These are phyloP conservation scores for Cistogaster globosa DNA, from an alignment of 2,888 invertebrate genomes.

Conservation along the genomic window DNA sequence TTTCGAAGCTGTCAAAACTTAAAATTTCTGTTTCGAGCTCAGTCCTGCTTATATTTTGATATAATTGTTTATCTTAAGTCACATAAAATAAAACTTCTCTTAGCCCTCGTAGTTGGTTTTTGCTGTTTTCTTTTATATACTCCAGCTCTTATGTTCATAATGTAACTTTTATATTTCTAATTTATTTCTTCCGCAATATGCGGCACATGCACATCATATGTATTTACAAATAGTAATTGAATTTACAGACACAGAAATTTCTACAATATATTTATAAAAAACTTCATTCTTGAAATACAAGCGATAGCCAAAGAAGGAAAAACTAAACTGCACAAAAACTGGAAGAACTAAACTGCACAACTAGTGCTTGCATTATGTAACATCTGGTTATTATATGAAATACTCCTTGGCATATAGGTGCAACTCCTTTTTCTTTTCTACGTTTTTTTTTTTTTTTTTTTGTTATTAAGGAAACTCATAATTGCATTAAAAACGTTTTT, in stretches of 20 bases:
- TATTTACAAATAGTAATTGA: constrained; percentile 49
- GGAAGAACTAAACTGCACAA: neutral
- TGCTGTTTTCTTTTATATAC: too few species aligned
- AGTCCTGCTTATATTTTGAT: too few species aligned
- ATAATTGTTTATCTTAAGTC: too few species aligned
- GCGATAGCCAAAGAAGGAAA: constrained; percentile 15
- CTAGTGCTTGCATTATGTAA: constrained; percentile 31
- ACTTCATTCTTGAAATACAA: constrained; percentile 39
- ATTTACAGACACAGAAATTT: constrained; percentile 40
- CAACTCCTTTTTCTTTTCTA: constrained; percentile 4
- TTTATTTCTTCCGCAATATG: constrained; percentile 43
- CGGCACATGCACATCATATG: neutral
- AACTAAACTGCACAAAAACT: constrained; percentile 1
- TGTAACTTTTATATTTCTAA: constrained; percentile 30
- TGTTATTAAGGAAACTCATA: constrained; percentile 10
- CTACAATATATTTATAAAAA: neutral
- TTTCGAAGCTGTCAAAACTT: too few species aligned
- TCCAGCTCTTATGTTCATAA: neutral
- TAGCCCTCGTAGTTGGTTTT: too few species aligned
- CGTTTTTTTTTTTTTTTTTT: too few species aligned
- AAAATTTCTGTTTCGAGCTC: too few species aligned
- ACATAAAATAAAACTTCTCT: too few species aligned
- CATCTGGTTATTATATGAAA: constrained; percentile 21
- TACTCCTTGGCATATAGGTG: constrained; percentile 19
- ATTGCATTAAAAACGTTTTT: neutral